phyloP scores from a whole-genome alignment of 1,140 invertebrate genomes.

The Cotesia chilonis region DNA sequence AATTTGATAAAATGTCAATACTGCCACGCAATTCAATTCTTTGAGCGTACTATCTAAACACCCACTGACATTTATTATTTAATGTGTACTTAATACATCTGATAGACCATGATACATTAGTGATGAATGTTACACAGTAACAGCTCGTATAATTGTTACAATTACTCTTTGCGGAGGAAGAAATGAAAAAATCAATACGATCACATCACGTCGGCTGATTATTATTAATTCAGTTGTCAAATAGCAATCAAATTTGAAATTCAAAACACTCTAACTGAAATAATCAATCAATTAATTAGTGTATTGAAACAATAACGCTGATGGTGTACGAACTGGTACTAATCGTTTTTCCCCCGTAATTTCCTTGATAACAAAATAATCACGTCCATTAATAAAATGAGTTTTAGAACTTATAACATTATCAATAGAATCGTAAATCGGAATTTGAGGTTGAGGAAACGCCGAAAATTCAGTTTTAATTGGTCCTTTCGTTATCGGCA shows the following conservation, averaged over 20 bases:
- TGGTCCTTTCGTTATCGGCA: conserved; percentile 10
- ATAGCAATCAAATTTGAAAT: background rate
- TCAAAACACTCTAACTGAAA: background rate
- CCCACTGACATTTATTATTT: too few relatives aligned
- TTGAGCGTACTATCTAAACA: too few relatives aligned
- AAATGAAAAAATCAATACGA: conserved; percentile 11
- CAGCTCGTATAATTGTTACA: too few relatives aligned
- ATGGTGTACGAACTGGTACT: conserved; percentile 75
- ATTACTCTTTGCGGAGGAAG: conserved; percentile 6
- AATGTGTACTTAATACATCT: too few relatives aligned
- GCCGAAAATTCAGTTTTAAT: conserved; percentile 7
- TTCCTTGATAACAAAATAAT: conserved; percentile 74
- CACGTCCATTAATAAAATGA: conserved; percentile 76
- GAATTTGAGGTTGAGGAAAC: conserved; percentile 8
- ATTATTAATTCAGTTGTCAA: background rate
- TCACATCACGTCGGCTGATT: background rate
- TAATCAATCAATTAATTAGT: conserved; percentile 30
- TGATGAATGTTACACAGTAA: too few relatives aligned
- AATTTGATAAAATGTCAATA: too few relatives aligned
- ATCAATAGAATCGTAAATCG: conserved; percentile 34
- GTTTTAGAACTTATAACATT: conserved; percentile 48
- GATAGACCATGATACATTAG: too few relatives aligned
- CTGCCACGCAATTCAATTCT: too few relatives aligned
- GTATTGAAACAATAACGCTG: conserved; percentile 77
- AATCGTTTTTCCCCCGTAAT: conserved; percentile 70